Evolutionary conservation across 2,113 vertebrate species (phyloP), one percentile per base, ranked within the genome.

Genomic region (Planiliza haematocheilus): DNA sequence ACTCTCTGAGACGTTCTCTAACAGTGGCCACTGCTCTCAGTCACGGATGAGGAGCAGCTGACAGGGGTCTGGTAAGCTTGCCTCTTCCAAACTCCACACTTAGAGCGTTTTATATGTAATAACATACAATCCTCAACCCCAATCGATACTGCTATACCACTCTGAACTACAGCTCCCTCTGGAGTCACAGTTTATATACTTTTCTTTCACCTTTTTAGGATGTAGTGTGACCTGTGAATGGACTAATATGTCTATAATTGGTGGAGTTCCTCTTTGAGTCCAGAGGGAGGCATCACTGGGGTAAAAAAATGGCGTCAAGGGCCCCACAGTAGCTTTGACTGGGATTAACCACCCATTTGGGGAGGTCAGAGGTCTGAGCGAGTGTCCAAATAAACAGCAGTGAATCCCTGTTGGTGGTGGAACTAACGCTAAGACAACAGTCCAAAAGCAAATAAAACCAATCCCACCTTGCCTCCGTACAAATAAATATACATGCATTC

Each of bases 381-480:
- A 39, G 79, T 89, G 82, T 91, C 86, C 86, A 92, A 93, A 93
- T 91, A 93, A 93, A 92, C 88, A 86, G 77, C 20, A 67, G 77
- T 72, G 71, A 68, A 82, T 89, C 77, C 76, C 72, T 64, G 77
- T 83, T 68, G 84, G 81, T 38, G 71, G 82, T 77, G 69, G 83
- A 87, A 79, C 83, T 87, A 79, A 83, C 45, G 77, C 86, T 89
- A 77, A 86, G 82, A 92, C 84, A 89, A 90, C 83, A 90, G 73
- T 64, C 62, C 59, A 45, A 89, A 91, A 45, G 78, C 79, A 91
- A 92, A 88, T 85, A 91, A 66, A 62, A 36, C 63, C 80, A 51
- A 74, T 78, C 74, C 79, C 0, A 49, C 60, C 64, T 65, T 61
- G 48, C 74, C 62, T 72, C 74, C 72, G 51, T 71, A 88, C 86